phyloP scores from a whole-genome alignment of 1,140 invertebrate genomes.

The Bombus superbus region DNA sequence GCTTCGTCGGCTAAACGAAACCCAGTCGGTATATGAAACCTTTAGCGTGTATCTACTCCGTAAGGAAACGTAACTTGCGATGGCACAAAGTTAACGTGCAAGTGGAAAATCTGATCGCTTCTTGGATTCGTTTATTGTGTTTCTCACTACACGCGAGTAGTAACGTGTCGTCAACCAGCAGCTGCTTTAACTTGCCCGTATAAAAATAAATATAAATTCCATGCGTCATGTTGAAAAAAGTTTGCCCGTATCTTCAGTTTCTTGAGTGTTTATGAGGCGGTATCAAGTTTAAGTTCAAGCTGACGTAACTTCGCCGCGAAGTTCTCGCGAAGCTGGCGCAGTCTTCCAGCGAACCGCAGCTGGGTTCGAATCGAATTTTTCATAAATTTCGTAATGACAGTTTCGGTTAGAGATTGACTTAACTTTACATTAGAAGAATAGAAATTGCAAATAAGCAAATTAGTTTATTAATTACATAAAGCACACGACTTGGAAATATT shows the following conservation, averaged over 20 bases:
- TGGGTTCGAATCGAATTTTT: neutral
- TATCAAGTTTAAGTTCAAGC: neutral
- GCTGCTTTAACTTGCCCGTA: slow-evolving; percentile 15
- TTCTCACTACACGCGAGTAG: neutral
- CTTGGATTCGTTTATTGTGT: slow-evolving; percentile 4
- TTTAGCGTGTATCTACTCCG: neutral
- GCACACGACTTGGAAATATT: neutral
- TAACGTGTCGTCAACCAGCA: slow-evolving; percentile 17
- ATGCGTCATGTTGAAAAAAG: neutral
- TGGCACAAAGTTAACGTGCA: slow-evolving; percentile 13
- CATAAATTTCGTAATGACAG: neutral
- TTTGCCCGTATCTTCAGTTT: slow-evolving; percentile 8
- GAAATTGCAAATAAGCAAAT: neutral
- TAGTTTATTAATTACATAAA: neutral
- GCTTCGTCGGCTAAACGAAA: neutral
- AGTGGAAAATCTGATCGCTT: neutral
- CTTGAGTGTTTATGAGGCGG: neutral
- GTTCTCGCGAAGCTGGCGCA: neutral
- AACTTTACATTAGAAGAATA: too few relatives aligned
- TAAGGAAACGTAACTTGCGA: neutral
- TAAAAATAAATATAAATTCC: slow-evolving; percentile 48
- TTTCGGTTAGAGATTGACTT: neutral
- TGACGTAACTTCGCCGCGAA: slow-evolving; percentile 34
- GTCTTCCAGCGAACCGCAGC: slow-evolving; percentile 4
- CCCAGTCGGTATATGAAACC: neutral